Conservation (phyloP, 2,113 vertebrate species). For the Emydocephalus ijimae region DNA sequence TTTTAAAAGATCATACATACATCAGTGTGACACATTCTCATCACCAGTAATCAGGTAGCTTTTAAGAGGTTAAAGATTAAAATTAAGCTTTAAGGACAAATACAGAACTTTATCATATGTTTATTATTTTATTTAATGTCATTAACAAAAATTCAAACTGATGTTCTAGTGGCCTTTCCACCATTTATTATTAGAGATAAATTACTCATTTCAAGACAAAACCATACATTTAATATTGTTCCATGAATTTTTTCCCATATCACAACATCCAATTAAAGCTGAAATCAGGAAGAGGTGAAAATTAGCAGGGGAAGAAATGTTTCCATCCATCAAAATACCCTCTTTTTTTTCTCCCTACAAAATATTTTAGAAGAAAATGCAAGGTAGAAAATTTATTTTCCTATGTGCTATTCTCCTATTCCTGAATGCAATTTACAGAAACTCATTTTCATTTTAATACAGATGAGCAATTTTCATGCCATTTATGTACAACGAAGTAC, state of each 20-base stretch:
- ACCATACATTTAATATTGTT: background rate
- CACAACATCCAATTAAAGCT: background rate
- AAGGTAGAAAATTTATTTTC: background rate
- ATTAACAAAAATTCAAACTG: background rate
- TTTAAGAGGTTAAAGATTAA: background rate
- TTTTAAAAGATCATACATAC: background rate
- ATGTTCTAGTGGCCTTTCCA: background rate
- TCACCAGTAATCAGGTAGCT: background rate
- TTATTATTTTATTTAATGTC: background rate
- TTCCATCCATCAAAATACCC: background rate
- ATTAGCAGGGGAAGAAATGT: background rate
- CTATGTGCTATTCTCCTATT: background rate
- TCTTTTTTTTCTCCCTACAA: background rate
- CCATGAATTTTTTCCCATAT: background rate
- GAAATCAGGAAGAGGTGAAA: background rate
- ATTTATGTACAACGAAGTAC: background rate
- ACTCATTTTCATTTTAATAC: background rate
- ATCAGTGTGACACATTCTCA: background rate
- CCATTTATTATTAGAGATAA: background rate
- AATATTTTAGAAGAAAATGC: background rate
- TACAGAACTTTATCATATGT: background rate
- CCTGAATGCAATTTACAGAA: background rate
- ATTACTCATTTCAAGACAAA: background rate
- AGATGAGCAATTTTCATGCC: background rate
- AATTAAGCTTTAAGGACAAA: background rate